These are phyloP conservation scores for Scomber scombrus DNA, from an alignment of 2,113 vertebrate species.

Conservation along the genomic window DNA sequence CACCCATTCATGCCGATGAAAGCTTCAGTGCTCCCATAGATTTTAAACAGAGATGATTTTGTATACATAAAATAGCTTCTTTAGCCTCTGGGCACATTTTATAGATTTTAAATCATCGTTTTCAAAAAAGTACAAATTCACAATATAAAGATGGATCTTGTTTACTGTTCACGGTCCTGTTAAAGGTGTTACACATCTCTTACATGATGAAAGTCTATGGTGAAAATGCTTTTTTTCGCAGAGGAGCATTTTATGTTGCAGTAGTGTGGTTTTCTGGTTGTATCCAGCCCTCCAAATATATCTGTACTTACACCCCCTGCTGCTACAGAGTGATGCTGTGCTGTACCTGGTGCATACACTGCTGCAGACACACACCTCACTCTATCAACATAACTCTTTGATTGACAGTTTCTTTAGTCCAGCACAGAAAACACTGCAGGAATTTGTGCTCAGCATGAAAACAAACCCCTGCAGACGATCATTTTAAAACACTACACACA, in stretches of 20 bases:
- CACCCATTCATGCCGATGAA: background rate
- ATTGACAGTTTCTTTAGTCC: constrained; percentile 4
- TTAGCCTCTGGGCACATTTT: too few species aligned
- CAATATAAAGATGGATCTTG: too few species aligned
- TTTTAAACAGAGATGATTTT: background rate
- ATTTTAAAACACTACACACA: constrained; percentile 20
- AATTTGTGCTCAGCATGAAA: constrained; percentile 24
- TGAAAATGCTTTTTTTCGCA: background rate
- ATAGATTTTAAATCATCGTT: too few species aligned
- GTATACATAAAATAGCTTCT: too few species aligned
- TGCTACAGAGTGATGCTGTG: background rate
- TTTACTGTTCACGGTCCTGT: too few species aligned
- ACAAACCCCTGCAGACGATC: constrained; percentile 10
- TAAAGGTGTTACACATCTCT: too few species aligned
- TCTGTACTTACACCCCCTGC: background rate
- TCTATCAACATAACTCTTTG: constrained; percentile 17
- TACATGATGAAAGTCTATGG: background rate
- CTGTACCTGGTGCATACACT: background rate
- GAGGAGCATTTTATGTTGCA: background rate
- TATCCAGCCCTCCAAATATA: background rate
- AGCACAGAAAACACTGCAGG: constrained; percentile 23
- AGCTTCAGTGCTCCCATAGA: background rate
- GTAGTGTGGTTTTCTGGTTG: background rate
- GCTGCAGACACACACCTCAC: background rate
- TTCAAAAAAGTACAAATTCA: too few species aligned